Evolutionary conservation across 1,140 invertebrate species (phyloP), one percentile per base, ranked within the genome.

Genomic region (Megalonaias nervosa): DNA sequence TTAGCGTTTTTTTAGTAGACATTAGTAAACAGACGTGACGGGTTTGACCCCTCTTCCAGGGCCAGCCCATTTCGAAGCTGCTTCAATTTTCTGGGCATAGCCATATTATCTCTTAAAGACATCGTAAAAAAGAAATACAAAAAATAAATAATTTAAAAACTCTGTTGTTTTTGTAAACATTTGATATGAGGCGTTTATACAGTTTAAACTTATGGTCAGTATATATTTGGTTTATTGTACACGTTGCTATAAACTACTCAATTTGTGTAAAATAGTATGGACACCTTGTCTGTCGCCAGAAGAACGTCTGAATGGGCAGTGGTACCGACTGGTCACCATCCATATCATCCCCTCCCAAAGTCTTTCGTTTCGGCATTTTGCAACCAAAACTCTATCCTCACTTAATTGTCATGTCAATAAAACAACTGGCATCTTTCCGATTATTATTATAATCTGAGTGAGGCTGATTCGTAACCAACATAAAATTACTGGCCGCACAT

Each of bases 221-320:
- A 59, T 57, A 38, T 14, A 58, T 13, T 26, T 71, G 55, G 26
- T 59, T 23, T 31, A 71, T 11, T 68, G 23, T 48, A 21, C 31
- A 76, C 23, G 38, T 56, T 61, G 31, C 48, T 60, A 64, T 21
- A 75, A 78, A 55, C 31, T 15, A 58, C 55, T n/a, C 17, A 56
- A 61, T 70, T 26, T 21, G 6, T 21, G n/a, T 57, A 26, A 21
- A 26, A 69, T 74, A n/a, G 31, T 17, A 65, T 75, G 79, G 84
- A 89, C 90, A 96, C 93, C 97, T 96, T 80, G 97, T 96, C 93
- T 99, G 97, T 86, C 96, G 94, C 98, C 98, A 99, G 77, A 99
- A 93, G 92, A 99, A 99, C 79, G 97, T 96, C 90, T 99, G 98
- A 78, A 99, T 97, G 5, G 98, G 97, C 79, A 99, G 95, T n/a